Base-by-base conservation (phyloP, 1,140 invertebrate species). In the Drosophila trapezifrons region DNA sequence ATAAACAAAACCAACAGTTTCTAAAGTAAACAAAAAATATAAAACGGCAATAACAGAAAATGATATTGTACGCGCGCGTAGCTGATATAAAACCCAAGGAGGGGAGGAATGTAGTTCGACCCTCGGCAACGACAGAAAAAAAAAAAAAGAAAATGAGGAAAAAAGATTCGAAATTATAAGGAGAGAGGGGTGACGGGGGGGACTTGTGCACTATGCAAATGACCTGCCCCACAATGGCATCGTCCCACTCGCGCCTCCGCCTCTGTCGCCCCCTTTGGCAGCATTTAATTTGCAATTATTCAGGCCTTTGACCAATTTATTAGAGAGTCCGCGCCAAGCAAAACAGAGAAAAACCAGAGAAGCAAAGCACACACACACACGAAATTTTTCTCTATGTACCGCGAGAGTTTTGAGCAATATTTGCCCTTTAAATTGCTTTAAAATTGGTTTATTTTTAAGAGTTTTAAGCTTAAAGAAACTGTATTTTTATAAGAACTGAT, bases 281-380 rank as follows among this genome's bases (percentile, higher is more conserved):
- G 64, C 70, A 75, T 58, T 78, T 78, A 67, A 82, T 67, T 79
- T 65, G 80, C 80, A 83, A 83, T 84, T 83, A 84, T 83, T 83
- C 57, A 83, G 80, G 80, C 80, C 80, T 84, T 84, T 83, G 80
- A 76, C 80, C 80, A 84, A 71, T 79, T 83, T 76, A 83, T 76
- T 64, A 76, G 67, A 76, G 71, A 79, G 35, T 32, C 29, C 64
- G 27, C 42, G 51, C 35, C 51, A 54, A 40, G 72, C 15, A 76
- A 66, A 37, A 51, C 40, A 47, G 37, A 22, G 15, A 40, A 56
- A 45, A 43, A 55, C 37, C 15, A 20, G 10, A 46, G 37, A 13
- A 15, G 32, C 29, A 32, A 17, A 64, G 17, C 27, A 9, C 17
- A 51, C 9, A 18, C 47, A n/a, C 45, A 4, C 15, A 18, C 10